These are phyloP conservation scores for Coranthus polyacanthus DNA, from an alignment of 2,797 vertebrate genomes.

Conservation along the genomic window DNA sequence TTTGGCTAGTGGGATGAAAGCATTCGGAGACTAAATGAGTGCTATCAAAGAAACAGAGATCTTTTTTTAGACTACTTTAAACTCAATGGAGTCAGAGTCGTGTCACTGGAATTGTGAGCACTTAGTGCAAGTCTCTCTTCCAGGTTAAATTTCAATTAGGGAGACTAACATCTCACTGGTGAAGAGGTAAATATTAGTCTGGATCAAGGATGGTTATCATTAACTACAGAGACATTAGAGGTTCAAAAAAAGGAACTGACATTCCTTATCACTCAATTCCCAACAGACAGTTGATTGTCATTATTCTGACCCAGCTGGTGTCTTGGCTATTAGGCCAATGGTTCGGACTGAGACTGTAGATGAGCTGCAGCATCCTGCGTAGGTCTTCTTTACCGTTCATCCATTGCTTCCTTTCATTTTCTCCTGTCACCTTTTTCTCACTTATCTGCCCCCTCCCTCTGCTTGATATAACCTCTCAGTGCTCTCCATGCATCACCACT, in stretches of 20 bases:
- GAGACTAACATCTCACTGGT: slow-evolving; percentile 1
- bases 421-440: slow-evolving; percentile 25
- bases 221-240: slow-evolving; percentile 34
- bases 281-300: slow-evolving; percentile 64
- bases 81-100: too few species aligned
- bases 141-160: too few species aligned
- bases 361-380: slow-evolving; percentile 40
- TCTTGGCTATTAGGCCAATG: slow-evolving; percentile 37
- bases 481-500: slow-evolving; percentile 39
- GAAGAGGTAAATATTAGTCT: slow-evolving; percentile 20
- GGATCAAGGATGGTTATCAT: slow-evolving; percentile 54
- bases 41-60: too few species aligned
- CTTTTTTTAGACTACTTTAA: too few species aligned
- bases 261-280: slow-evolving; percentile 56
- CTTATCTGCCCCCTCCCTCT: slow-evolving; percentile 20
- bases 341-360: slow-evolving; percentile 36
- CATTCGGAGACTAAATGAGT: too few species aligned
- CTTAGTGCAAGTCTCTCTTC: too few species aligned
- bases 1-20: too few species aligned
- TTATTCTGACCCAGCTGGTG: slow-evolving; percentile 66
- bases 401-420: slow-evolving; percentile 47
- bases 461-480: slow-evolving; percentile 19
- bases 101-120: too few species aligned
- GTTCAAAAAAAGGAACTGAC: slow-evolving; percentile 45
- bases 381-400: slow-evolving; percentile 26